Conservation (phyloP, 2,888 invertebrate genomes). For the Vesta saturnalis region DNA sequence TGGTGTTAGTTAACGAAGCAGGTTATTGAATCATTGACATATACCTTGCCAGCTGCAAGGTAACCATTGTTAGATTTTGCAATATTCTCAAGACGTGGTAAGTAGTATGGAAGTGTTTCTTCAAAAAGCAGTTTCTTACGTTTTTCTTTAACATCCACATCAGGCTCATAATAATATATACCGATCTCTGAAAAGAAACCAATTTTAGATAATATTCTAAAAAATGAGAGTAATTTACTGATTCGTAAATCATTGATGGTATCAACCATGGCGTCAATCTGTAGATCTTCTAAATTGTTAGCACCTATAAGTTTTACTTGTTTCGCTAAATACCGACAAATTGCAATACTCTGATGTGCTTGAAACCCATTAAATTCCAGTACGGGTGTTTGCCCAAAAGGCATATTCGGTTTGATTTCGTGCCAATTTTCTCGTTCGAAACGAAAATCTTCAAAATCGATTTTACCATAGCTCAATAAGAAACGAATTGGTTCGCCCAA, state of each 20-base stretch:
- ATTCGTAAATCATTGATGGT: background rate
- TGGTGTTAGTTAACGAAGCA: too few species aligned
- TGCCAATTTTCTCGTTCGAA: too few species aligned
- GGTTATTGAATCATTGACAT: too few species aligned
- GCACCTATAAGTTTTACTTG: background rate
- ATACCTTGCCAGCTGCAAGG: background rate
- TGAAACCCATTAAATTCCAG: conserved; percentile 71
- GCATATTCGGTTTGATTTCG: conserved; percentile 61
- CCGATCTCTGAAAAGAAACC: background rate
- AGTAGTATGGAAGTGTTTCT: background rate
- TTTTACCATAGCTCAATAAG: conserved; percentile 69
- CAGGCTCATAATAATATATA: background rate
- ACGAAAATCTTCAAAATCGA: conserved; percentile 71
- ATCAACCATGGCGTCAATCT: background rate
- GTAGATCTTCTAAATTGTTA: background rate
- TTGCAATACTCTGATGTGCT: conserved; percentile 71
- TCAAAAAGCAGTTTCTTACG: background rate
- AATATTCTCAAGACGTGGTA: background rate
- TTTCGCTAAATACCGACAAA: too few species aligned
- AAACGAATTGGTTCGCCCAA: conserved; percentile 72
- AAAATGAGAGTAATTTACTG: background rate
- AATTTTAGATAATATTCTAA: background rate
- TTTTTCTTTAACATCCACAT: background rate
- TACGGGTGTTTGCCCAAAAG: too few species aligned
- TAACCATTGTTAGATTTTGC: background rate